Percentiles rank a stretch among this genome's conserved stretches.
Evolutionary conservation across 2,113 vertebrate genomes (phyloP).

Genomic region (Rhinolophus sinicus): DNA sequence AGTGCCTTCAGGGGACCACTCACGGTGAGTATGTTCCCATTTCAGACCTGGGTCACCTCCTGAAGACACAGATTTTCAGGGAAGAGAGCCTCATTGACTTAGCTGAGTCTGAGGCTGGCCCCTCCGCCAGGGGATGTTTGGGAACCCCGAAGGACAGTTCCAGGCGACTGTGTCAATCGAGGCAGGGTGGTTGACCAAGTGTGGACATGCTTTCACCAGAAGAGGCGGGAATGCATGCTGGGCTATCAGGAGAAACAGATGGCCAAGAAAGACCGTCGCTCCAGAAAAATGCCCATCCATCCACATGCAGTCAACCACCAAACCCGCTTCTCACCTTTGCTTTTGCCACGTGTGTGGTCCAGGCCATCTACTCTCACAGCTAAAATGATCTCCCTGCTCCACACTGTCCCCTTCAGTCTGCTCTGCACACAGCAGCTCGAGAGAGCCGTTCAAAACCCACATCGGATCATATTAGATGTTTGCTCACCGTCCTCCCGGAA

Average conservation of each 20-base stretch:
- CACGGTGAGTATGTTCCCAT: background rate
- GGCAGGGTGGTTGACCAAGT: background rate
- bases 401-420: background rate
- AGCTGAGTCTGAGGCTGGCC: background rate
- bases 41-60: background rate
- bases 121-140: background rate
- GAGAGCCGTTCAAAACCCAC: background rate
- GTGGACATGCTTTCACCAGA: background rate
- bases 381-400: background rate
- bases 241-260: background rate
- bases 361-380: fast-evolving
- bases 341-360: background rate
- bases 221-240: background rate
- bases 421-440: background rate
- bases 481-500: background rate
- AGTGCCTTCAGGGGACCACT: background rate
- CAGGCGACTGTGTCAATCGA: too few relatives aligned
- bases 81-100: background rate
- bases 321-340: background rate
- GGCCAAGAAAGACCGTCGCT: background rate
- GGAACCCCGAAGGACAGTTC: background rate
- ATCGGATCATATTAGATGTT: background rate
- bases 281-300: background rate
- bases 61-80: background rate
- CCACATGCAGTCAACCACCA: background rate